Evolutionary conservation across 1,140 invertebrate species (phyloP), one percentile per base, ranked within the genome.

Genomic region (Hylaeus anthracinus): DNA sequence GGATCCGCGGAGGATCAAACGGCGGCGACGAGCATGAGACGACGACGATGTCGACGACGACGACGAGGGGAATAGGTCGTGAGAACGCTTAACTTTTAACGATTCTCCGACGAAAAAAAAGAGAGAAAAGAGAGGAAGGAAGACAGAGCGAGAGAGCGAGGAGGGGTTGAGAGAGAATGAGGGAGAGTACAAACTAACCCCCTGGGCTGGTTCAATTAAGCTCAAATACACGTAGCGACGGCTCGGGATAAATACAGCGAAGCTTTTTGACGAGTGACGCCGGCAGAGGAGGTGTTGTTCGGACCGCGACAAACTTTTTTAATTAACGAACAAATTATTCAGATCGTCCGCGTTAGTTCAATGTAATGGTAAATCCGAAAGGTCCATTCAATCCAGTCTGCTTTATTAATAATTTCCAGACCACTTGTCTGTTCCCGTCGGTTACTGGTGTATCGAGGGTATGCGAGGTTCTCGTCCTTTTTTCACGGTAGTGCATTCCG

Each of bases 41-140:
- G 72, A 63, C 45, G 77, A 81, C 41, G 48, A 72, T 48, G 70
- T 56, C 37, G 81, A 72, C 58, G 70, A 78, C n/a, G 53, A 77
- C 66, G 39, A 63, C 48, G 51, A 79, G 56, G 71, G 61, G 64
- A 58, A 56, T 66, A 83, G 73, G 73, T 65, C 77, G 81, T 86
- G 84, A 86, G 73, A 83, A 83, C 84, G 73, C 74, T 87, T 86
- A 86, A 87, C 81, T 87, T 87, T 86, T 87, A 86, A 87, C 84
- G 85, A 74, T 86, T 86, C 72, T 78, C 65, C 69, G 51, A 58
- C 41, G 75, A 77, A 64, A 81, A 73, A 82, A 64, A 58, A 39
- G 5, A 5, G 14, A 12, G 6, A 12, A n/a, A 51, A 64, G 0
- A 15, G 67, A 10, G n/a, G 26, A n/a, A 45, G 55, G n/a, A 26